Evolutionary conservation across 2,888 invertebrate genomes (phyloP).

Genomic region (Microctonus brassicae): DNA sequence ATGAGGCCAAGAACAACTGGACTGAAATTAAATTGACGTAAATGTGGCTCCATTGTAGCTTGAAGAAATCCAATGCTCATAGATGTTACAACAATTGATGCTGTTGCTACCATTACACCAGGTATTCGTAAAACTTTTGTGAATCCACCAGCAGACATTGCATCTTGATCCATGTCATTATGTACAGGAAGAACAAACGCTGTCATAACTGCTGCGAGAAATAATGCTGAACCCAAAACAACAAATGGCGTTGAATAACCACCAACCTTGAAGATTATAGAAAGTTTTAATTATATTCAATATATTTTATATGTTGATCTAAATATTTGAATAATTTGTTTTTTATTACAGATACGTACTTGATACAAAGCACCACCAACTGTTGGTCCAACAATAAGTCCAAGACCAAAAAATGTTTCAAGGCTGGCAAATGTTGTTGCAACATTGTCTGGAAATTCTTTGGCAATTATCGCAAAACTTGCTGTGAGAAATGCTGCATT

Average conservation of each 20-base stretch:
- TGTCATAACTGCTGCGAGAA: constrained; percentile 82
- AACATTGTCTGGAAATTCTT: constrained; percentile 88
- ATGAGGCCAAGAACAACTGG: constrained; percentile 82
- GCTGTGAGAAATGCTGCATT: constrained; percentile 90
- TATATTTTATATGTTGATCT: background rate
- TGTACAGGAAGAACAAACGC: constrained; percentile 80
- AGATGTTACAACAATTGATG: constrained; percentile 82
- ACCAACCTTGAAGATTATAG: constrained; percentile 71
- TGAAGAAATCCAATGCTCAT: constrained; percentile 90
- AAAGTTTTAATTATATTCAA: background rate
- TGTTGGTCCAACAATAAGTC: constrained; percentile 90
- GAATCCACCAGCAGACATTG: constrained; percentile 74
- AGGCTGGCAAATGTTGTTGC: constrained; percentile 88
- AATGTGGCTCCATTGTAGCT: constrained; percentile 90
- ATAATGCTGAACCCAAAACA: constrained; percentile 81
- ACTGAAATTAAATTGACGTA: constrained; percentile 79
- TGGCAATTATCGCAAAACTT: constrained; percentile 88
- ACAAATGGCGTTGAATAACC: constrained; percentile 87
- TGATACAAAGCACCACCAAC: constrained; percentile 88
- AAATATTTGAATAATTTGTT: background rate
- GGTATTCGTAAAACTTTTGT: constrained; percentile 80
- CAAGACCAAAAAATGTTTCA: constrained; percentile 90
- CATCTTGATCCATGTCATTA: constrained; percentile 72
- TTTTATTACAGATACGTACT: constrained; percentile 57
- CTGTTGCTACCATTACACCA: constrained; percentile 79